Percentiles rank a stretch among this genome's conserved stretches.
These are phyloP conservation scores for Apostichopus californicus DNA, from an alignment of 35 echinoderm and acorn worm species.

Conservation along the genomic window DNA sequence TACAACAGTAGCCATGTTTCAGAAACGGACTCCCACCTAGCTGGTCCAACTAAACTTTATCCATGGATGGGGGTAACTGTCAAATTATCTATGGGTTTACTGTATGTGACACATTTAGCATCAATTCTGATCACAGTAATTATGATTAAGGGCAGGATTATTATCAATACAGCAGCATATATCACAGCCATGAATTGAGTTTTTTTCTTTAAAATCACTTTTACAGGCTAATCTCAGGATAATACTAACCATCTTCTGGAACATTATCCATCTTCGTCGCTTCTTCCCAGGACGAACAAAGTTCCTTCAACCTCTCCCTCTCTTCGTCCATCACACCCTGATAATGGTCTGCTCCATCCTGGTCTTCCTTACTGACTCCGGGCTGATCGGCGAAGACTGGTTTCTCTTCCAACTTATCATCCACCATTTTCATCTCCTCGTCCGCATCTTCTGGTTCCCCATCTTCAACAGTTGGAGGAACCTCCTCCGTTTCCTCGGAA, in stretches of 20 bases:
- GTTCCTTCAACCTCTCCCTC: slow-evolving; percentile 14
- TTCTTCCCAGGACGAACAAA: slow-evolving; percentile 25
- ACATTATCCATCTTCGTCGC: not conserved
- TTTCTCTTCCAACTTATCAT: not conserved
- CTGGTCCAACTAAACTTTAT: too few species aligned
- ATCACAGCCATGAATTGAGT: too few species aligned
- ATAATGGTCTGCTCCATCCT: slow-evolving; percentile 21
- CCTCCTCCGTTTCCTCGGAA: not conserved
- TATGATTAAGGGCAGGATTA: too few species aligned
- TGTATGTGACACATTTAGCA: too few species aligned
- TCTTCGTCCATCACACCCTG: slow-evolving; percentile 37
- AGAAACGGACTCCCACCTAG: too few species aligned
- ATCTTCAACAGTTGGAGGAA: not conserved
- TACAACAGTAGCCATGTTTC: too few species aligned
- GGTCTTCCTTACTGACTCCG: slow-evolving; percentile 28
- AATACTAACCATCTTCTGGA: slow-evolving; percentile 27
- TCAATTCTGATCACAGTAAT: too few species aligned
- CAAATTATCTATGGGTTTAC: too few species aligned
- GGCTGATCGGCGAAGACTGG: not conserved
- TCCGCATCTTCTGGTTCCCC: not conserved
- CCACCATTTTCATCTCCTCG: not conserved
- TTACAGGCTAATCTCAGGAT: not conserved
- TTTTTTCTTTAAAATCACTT: too few species aligned
- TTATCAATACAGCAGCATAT: too few species aligned
- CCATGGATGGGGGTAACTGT: too few species aligned